Evolutionary conservation across 1,140 invertebrate genomes (phyloP).

Genomic region (Mamestra configurata): DNA sequence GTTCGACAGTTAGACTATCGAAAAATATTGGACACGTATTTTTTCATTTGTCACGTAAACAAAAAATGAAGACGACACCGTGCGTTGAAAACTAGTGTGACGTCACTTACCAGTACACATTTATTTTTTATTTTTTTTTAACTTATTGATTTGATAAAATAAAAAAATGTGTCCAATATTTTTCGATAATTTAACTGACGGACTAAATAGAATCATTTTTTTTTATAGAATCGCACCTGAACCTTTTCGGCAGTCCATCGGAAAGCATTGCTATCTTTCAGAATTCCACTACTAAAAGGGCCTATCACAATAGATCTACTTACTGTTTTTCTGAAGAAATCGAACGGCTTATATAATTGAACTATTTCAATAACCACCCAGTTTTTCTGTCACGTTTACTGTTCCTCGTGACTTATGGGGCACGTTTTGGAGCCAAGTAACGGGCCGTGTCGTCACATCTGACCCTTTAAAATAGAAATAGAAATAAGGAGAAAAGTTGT

Average conservation of each 20-base stretch:
- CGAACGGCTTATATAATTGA: not conserved
- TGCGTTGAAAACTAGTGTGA: no score
- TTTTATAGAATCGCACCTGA: no score
- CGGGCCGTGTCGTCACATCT: not conserved
- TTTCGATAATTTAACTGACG: no score
- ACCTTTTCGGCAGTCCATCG: not conserved
- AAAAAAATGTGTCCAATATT: no score
- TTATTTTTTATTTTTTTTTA: no score
- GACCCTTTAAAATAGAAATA: not conserved
- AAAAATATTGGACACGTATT: no score
- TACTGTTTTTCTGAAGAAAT: not conserved
- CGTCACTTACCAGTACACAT: no score
- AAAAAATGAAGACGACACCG: no score
- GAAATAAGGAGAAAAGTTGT: not conserved
- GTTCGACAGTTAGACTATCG: not conserved
- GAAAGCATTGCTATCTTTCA: not conserved
- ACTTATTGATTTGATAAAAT: no score
- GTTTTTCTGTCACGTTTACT: not conserved
- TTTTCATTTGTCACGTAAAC: no score
- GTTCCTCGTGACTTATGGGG: not conserved
- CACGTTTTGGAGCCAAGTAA: not conserved
- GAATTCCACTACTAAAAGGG: not conserved
- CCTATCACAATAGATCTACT: not conserved
- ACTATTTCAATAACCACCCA: constrained; percentile 1
- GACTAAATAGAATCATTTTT: no score